These are phyloP conservation scores for Lophius americanus DNA, from an alignment of 2,797 vertebrate genomes.

Conservation along the genomic window DNA sequence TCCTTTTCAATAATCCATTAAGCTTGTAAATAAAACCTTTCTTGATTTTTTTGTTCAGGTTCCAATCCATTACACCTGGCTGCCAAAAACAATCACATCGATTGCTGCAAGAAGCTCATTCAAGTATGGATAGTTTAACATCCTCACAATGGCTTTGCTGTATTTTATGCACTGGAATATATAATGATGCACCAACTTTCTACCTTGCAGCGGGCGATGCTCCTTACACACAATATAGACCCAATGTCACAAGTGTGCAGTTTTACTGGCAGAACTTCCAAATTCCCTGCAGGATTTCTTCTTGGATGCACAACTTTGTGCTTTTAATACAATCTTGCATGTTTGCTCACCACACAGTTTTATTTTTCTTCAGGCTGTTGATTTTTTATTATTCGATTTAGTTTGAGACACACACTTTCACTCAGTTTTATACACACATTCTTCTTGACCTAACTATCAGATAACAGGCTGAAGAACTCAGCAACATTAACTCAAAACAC, in stretches of 20 bases:
- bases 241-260: neutral
- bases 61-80: slow-evolving; percentile 93
- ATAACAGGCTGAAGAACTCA: slow-evolving; percentile 36
- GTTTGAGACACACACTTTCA: no score
- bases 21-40: neutral
- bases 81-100: slow-evolving; percentile 90
- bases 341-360: slow-evolving; percentile 19
- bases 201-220: no score
- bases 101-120: slow-evolving; percentile 90
- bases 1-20: neutral
- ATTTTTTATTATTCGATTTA: neutral
- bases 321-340: slow-evolving; percentile 6
- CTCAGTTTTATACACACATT: no score
- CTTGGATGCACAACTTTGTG: slow-evolving; percentile 10
- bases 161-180: neutral
- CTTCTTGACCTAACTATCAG: slow-evolving; percentile 30
- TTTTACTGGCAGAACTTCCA: slow-evolving; percentile 3
- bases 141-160: neutral
- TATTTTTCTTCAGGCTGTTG: slow-evolving; percentile 40
- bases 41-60: slow-evolving; percentile 74
- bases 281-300: slow-evolving; percentile 11
- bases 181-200: neutral
- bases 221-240: neutral
- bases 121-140: slow-evolving; percentile 82
- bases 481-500: neutral